Base-by-base conservation (phyloP, 2,113 vertebrate genomes). In the Bagarius yarrelli region DNA sequence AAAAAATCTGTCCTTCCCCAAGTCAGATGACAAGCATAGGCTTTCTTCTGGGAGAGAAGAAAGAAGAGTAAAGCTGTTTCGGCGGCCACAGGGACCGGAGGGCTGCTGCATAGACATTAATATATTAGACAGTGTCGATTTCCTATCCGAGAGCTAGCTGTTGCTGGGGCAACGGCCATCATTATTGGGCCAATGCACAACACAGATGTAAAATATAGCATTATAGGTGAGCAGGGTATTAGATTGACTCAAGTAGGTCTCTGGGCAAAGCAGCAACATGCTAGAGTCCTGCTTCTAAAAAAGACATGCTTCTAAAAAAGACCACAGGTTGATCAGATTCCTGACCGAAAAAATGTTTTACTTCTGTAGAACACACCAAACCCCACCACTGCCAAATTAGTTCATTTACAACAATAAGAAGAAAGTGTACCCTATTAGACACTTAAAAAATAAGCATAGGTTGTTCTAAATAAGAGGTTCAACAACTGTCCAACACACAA, bases 141-240 rank as follows among this genome's bases (percentile, higher is more conserved):
- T 92, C 87, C 91, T 90, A 86, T 88, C 87, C 87, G 80, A 88
- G 89, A 88, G 84, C 82, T 80, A 87, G 90, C 89, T 89, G 91
- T 93, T 93, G 90, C 93, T 92, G 91, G 89, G 91, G 92, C 89
- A 92, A 93, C 92, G 88, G 86, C 85, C 89, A 86, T 90, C 91
- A 91, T 92, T 89, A 84, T 73, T 87, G 85, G 84, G 83, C 85
- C 85, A 63, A 63, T 85, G 85, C 82, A 83, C 83, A 87, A 89
- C 85, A 75, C 63, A 27, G 63, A 78, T 60, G 86, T 87, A 81
- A 2, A 80, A 87, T 87, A 76, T 77, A 85, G 78, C 76, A 82
- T 78, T 80, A 84, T 78, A 60, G 80, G 18, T 59, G 27, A 84
- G 73, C 44, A 9, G 71, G 40, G 71, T 69, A 76, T 59, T 69